Conservation (phyloP, 2,797 vertebrate genomes). For the Labroides dimidiatus region DNA sequence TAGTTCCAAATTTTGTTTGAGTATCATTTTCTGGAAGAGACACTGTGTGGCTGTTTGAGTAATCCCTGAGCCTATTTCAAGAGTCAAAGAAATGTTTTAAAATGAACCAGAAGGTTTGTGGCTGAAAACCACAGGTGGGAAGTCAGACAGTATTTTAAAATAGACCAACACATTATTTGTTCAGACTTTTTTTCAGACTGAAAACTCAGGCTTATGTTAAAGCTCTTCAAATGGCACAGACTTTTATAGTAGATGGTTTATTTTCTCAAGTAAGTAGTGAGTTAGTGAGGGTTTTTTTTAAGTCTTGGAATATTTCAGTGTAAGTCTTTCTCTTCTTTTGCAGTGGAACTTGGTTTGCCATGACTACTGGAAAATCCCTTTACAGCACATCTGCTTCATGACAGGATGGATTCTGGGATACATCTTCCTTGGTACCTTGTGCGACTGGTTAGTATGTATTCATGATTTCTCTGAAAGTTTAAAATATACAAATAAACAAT, state of each 20-base stretch:
- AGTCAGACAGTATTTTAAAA: neutral
- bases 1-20: neutral
- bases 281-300: slow-evolving; percentile 9
- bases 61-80: neutral
- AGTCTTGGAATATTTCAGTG: neutral
- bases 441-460: slow-evolving; percentile 85
- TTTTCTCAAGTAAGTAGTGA: neutral
- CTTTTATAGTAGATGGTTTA: neutral
- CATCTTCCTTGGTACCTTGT: slow-evolving; percentile 83
- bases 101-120: too few species aligned
- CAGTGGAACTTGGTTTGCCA: slow-evolving; percentile 92
- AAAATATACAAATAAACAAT: neutral
- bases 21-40: neutral
- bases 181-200: neutral
- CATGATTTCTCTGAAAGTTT: neutral
- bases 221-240: neutral
- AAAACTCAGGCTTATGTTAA: too few species aligned
- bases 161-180: neutral
- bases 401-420: slow-evolving; percentile 89
- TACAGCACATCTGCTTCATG: slow-evolving; percentile 89
- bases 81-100: neutral
- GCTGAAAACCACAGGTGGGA: neutral
- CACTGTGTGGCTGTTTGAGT: neutral
- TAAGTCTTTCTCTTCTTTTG: slow-evolving; percentile 21
- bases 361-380: slow-evolving; percentile 88